Conservation (phyloP, 1,140 invertebrate species). For the Pectinophora gossypiella region DNA sequence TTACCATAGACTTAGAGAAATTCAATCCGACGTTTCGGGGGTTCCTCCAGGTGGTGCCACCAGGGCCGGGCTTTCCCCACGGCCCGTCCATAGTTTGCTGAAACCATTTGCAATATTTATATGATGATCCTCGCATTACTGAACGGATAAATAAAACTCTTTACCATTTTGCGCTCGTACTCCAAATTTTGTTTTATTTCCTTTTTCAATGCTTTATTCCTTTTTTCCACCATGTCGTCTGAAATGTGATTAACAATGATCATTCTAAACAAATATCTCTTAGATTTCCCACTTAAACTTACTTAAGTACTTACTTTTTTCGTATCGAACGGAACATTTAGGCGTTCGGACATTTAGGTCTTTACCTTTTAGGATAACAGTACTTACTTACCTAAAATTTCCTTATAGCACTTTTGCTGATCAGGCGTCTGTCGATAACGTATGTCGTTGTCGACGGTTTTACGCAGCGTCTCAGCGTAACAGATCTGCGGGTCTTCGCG, state of each 20-base stretch:
- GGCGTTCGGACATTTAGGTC: too few relatives aligned
- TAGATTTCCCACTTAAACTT: too few relatives aligned
- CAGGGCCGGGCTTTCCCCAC: slow-evolving; percentile 80
- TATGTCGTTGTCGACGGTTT: slow-evolving; percentile 73
- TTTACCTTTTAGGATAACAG: too few relatives aligned
- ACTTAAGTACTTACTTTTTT: too few relatives aligned
- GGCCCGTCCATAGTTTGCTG: slow-evolving; percentile 68
- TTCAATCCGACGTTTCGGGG: slow-evolving; percentile 78
- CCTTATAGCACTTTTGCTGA: slow-evolving; percentile 69
- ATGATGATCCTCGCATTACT: too few relatives aligned
- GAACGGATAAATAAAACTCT: background rate
- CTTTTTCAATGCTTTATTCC: slow-evolving; percentile 45
- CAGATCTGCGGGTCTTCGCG: slow-evolving; percentile 72
- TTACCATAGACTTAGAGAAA: slow-evolving; percentile 82
- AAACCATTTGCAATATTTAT: slow-evolving; percentile 21
- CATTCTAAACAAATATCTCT: too few relatives aligned
- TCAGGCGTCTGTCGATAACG: slow-evolving; percentile 68
- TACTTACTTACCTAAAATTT: slow-evolving; percentile 74
- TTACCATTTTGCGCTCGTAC: slow-evolving; percentile 68
- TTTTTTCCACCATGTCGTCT: slow-evolving; percentile 65
- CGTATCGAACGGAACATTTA: too few relatives aligned
- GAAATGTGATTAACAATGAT: slow-evolving; percentile 19
- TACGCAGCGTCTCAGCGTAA: slow-evolving; percentile 63
- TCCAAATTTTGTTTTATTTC: slow-evolving; percentile 53
- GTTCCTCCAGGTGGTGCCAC: slow-evolving; percentile 79